Evolutionary conservation across 2,888 invertebrate genomes (phyloP).

Genomic region (Calephelis perditalis): DNA sequence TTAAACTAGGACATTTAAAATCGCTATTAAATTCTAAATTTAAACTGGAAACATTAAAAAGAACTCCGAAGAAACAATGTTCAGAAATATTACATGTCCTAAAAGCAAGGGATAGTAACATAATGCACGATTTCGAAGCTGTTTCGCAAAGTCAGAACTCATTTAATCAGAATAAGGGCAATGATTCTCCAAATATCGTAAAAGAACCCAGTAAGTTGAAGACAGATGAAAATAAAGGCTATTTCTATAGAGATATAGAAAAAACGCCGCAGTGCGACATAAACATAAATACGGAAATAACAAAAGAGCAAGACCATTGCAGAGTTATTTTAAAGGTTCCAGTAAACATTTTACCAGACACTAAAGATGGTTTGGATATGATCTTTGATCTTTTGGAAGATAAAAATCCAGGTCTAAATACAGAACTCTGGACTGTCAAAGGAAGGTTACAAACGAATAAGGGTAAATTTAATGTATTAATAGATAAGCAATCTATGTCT

Average conservation of each 20-base stretch:
- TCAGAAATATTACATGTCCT: not conserved
- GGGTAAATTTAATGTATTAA: slow-evolving; percentile 48
- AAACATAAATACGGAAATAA: slow-evolving; percentile 16
- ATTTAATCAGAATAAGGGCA: not conserved
- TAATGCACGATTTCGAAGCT: not conserved
- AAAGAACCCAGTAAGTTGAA: slow-evolving; percentile 23
- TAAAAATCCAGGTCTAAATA: slow-evolving; percentile 60
- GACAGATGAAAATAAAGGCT: slow-evolving; percentile 23
- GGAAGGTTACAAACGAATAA: slow-evolving; percentile 43
- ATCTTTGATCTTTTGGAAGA: slow-evolving; percentile 61
- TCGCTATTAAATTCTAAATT: slow-evolving; percentile 51
- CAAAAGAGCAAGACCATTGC: slow-evolving; percentile 33
- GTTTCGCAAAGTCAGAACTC: not conserved
- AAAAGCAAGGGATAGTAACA: slow-evolving; percentile 5
- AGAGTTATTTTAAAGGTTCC: slow-evolving; percentile 56
- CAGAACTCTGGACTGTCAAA: slow-evolving; percentile 54
- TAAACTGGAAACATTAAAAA: slow-evolving; percentile 45
- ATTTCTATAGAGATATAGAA: slow-evolving; percentile 17
- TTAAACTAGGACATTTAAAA: slow-evolving; percentile 58
- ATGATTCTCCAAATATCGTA: slow-evolving; percentile 18
- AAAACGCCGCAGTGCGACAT: slow-evolving; percentile 33
- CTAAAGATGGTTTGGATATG: slow-evolving; percentile 55
- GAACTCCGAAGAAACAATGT: slow-evolving; percentile 28
- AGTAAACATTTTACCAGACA: slow-evolving; percentile 47
- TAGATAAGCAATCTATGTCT: slow-evolving; percentile 52